A percentile compares a stretch with the other conserved stretches of the same genome.
Conservation (phyloP, 2,113 vertebrate genomes). For the Trematocara stigmaticum region DNA sequence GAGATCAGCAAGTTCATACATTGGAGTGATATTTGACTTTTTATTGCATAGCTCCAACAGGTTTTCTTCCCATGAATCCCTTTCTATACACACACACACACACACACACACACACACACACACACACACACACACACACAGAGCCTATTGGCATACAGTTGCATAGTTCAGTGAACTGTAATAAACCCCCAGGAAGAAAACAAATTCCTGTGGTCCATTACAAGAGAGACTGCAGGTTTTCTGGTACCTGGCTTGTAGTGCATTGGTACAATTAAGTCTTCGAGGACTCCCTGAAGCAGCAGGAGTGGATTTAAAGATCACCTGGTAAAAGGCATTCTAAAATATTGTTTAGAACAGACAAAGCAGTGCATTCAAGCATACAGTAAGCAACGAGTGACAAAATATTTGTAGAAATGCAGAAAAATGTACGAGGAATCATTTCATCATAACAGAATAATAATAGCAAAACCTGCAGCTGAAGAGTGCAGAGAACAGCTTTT, state of each 20-base stretch:
- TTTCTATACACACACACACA: neutral
- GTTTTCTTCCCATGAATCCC: neutral
- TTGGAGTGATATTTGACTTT: neutral
- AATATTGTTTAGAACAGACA: neutral
- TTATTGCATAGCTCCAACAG: slow-evolving; percentile 48
- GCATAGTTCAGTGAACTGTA: neutral
- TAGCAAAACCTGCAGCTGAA: neutral
- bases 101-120: neutral
- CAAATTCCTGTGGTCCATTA: neutral
- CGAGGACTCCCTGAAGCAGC: neutral
- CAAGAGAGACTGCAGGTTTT: neutral
- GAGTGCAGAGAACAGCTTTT: neutral
- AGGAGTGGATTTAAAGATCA: neutral
- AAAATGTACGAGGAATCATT: neutral
- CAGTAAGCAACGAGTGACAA: neutral
- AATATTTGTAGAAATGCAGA: neutral
- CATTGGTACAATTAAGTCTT: neutral
- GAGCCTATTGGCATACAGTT: neutral
- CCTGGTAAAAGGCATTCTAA: neutral
- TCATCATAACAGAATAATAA: neutral
- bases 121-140: neutral
- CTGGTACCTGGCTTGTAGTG: neutral
- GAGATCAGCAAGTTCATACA: neutral
- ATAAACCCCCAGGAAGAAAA: neutral
- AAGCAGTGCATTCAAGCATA: neutral